A percentile compares a stretch with the other conserved stretches of the same genome.
Conservation (phyloP, 2,113 vertebrate genomes). For the Cairina moschata region DNA sequence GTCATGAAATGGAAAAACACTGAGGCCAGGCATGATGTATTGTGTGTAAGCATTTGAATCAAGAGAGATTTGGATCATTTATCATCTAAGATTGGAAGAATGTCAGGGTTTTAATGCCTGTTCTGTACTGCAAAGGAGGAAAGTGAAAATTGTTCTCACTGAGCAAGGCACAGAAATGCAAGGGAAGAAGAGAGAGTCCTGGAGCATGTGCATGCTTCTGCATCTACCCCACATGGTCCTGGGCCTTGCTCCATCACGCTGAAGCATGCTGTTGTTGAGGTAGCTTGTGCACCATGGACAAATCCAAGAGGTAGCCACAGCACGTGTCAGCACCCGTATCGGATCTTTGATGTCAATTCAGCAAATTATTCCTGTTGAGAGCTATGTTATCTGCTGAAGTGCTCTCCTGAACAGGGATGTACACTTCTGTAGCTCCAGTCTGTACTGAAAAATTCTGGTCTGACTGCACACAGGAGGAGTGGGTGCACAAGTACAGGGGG, state of each 20-base stretch:
- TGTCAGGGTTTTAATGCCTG: background rate
- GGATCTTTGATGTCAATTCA: background rate
- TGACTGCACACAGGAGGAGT: background rate
- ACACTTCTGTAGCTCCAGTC: background rate
- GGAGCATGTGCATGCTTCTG: background rate
- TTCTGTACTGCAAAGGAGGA: background rate
- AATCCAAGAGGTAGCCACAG: background rate
- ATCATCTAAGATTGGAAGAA: background rate
- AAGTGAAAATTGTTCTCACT: background rate
- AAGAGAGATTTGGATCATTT: background rate
- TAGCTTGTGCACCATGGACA: background rate
- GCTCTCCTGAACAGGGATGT: background rate
- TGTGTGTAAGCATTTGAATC: background rate
- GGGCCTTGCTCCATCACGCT: background rate
- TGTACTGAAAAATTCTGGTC: background rate
- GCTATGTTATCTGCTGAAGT: background rate
- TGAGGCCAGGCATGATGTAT: background rate
- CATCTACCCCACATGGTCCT: background rate
- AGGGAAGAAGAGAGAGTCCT: background rate
- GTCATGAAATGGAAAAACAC: constrained; percentile 48
- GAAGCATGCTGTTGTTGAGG: background rate
- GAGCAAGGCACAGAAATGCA: background rate
- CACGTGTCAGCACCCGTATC: background rate
- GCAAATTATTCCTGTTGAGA: background rate
- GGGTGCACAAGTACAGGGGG: background rate